These are phyloP conservation scores for Acyrthosiphon pisum DNA, from an alignment of 1,140 invertebrate species.

Conservation along the genomic window DNA sequence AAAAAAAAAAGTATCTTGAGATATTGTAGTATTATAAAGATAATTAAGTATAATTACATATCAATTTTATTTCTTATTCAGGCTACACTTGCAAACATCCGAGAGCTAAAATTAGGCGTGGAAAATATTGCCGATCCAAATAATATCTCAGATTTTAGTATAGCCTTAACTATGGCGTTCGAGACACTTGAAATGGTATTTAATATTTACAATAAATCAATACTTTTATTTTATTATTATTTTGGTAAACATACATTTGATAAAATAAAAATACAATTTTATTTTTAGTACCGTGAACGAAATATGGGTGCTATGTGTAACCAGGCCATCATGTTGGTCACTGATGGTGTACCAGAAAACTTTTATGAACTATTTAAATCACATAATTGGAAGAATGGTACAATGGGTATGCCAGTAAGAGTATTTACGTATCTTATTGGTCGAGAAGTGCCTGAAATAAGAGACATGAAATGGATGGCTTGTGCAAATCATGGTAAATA, in stretches of 20 bases:
- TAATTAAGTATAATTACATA: too few species aligned
- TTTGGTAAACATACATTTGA: background rate
- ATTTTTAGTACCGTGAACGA: slow-evolving; percentile 61
- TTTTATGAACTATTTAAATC: slow-evolving; percentile 89
- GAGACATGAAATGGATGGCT: slow-evolving; percentile 95
- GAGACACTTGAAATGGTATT: slow-evolving; percentile 75
- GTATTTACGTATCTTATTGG: slow-evolving; percentile 98
- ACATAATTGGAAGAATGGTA: slow-evolving; percentile 75
- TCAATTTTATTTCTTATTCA: slow-evolving; percentile 63
- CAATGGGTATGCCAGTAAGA: slow-evolving; percentile 76
- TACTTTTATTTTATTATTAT: background rate
- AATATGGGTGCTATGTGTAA: slow-evolving; percentile 72
- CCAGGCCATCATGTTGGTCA: slow-evolving; percentile 98
- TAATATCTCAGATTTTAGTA: slow-evolving; percentile 93
- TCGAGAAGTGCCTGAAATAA: slow-evolving; percentile 81
- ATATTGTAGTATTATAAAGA: too few species aligned
- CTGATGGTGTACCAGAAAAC: slow-evolving; percentile 94
- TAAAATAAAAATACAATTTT: slow-evolving; percentile 38
- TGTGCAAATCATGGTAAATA: slow-evolving; percentile 84
- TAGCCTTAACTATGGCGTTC: slow-evolving; percentile 89
- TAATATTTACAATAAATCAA: background rate
- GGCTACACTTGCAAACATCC: slow-evolving; percentile 88
- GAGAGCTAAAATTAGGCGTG: slow-evolving; percentile 82
- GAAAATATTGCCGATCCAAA: slow-evolving; percentile 76
- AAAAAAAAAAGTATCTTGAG: too few species aligned